Conservation (phyloP, 2,113 vertebrate species). For the Polypterus bichir region DNA sequence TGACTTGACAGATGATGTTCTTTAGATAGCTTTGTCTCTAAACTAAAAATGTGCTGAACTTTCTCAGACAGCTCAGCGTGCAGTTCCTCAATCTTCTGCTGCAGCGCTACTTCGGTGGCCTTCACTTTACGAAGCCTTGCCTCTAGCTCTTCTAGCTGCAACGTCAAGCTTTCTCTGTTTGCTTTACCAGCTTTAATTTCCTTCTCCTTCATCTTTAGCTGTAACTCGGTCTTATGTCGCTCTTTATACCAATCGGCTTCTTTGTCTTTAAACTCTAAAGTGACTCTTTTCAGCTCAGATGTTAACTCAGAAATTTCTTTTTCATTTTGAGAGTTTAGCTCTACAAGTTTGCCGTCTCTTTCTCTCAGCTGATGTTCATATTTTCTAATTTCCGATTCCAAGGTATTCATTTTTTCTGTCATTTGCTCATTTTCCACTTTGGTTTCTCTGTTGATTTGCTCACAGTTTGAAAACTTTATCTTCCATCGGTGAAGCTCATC, state of each 20-base stretch:
- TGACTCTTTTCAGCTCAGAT: conserved; percentile 8
- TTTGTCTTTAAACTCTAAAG: not conserved
- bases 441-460: conserved; percentile 7
- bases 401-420: conserved; percentile 5
- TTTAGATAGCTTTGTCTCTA: conserved; percentile 8
- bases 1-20: conserved; percentile 13
- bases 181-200: conserved; percentile 10
- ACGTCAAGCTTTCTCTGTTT: conserved; percentile 6
- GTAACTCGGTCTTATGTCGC: conserved; percentile 5
- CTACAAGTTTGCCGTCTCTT: conserved; percentile 6
- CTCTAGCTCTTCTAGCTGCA: conserved; percentile 13
- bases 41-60: conserved; percentile 11
- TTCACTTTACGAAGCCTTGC: conserved; percentile 9
- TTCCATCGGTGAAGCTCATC: conserved; percentile 12
- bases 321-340: conserved; percentile 4
- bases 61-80: conserved; percentile 10
- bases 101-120: conserved; percentile 5
- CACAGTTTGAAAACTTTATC: conserved; percentile 4
- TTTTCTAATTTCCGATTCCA: conserved; percentile 3
- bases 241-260: conserved; percentile 4
- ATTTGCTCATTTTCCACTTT: conserved; percentile 3
- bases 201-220: conserved; percentile 14
- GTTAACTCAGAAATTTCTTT: conserved; percentile 5
- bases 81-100: conserved; percentile 14
- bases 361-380: conserved; percentile 7